These are phyloP conservation scores for Mythimna lalbum DNA, from an alignment of 2,888 invertebrate genomes.

Conservation along the genomic window DNA sequence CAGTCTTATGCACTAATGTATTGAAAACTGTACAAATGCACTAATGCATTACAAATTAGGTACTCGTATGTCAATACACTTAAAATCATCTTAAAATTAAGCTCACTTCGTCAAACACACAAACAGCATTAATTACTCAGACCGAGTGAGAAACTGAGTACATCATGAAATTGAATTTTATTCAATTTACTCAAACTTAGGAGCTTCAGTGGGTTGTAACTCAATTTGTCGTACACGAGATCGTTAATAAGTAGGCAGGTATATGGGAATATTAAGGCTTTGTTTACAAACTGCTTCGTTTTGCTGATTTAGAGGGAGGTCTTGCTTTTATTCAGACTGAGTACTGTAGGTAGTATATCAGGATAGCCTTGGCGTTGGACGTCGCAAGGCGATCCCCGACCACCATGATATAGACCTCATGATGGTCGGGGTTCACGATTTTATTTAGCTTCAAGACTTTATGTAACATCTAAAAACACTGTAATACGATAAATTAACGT, in stretches of 20 bases:
- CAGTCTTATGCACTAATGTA: not conserved
- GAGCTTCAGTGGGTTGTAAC: slow-evolving; percentile 34
- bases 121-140: slow-evolving; percentile 37
- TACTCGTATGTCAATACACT: not conserved
- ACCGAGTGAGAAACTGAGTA: slow-evolving; percentile 27
- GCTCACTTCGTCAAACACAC: slow-evolving; percentile 12
- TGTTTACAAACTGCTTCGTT: not conserved
- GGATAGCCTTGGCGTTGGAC: no score
- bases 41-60: not conserved
- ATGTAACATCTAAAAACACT: no score
- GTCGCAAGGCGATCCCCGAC: no score
- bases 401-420: no score
- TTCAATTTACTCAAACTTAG: slow-evolving; percentile 51
- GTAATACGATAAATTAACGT: no score
- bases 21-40: not conserved
- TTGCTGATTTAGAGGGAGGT: not conserved
- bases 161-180: slow-evolving; percentile 33
- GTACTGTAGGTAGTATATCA: not conserved
- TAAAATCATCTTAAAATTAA: slow-evolving; percentile 8
- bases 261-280: not conserved
- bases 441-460: no score
- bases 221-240: slow-evolving; percentile 38
- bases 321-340: not conserved
- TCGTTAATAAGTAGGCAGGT: slow-evolving; percentile 21
- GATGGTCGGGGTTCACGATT: no score